Base-by-base conservation (phyloP, 2,888 invertebrate species). In the Drosophila recens region DNA sequence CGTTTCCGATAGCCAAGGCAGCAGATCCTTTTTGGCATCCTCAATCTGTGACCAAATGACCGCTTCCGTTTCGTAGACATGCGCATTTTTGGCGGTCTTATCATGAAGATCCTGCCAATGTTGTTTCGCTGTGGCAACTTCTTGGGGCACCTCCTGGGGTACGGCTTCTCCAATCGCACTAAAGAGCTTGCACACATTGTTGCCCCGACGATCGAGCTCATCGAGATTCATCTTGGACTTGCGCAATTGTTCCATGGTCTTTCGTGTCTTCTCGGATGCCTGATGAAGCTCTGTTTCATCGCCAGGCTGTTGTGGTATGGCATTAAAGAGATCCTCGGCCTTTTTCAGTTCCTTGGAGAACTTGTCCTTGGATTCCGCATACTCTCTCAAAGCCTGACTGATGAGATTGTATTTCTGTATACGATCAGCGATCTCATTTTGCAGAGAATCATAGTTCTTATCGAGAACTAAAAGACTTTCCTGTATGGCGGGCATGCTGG, bases 21-120 rank as follows among this genome's bases (percentile, higher is more conserved):
- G 93, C 3, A 98, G 93, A 90, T 97, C 97, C 74, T 96, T 96
- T 90, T 97, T 97, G 0, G 96, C 95, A 67, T 97, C 97, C 80
- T 97, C 96, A 38, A 98, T 96, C 91, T 98, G 97, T 86, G 97
- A 96, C 98, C 98, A 98, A 58, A 98, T 96, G n/a, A 97, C 96
- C 0, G 96, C 94, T 92, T 98, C 97, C 0, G 97, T 96, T 93
- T 98, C 98, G 54, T 96, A 94, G 59, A 95, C 95, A 91, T 97
- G 97, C 23, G 96, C 95, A 79, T 95, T 94, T 78, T 96, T 96
- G 6, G 96, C 94, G 4, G 96, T 94, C 52, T 94, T 94, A 72
- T 96, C 96, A 82, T 96, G 95, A 0, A 95, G 93, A 75, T 95
- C 94, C 69, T 96, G 96, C 95, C 96, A 97, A 17, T 94, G 94